Conservation (phyloP, 2,888 invertebrate species). For the Nomada hirtipes region DNA sequence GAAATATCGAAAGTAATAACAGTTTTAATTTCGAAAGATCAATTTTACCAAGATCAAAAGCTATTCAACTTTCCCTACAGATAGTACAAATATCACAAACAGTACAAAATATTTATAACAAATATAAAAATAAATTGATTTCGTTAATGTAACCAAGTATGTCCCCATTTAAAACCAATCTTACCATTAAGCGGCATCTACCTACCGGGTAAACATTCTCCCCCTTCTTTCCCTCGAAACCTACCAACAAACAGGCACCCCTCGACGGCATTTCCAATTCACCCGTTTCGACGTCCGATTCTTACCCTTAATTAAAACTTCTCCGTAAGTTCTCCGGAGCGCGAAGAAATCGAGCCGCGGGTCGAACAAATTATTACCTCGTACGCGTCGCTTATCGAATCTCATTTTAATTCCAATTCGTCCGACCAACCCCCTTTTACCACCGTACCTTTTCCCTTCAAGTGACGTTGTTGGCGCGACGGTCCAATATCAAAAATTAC, state of each 20-base stretch:
- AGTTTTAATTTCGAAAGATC: too few relatives aligned
- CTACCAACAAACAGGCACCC: not conserved
- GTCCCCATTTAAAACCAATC: too few relatives aligned
- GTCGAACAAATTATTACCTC: slow-evolving; percentile 13
- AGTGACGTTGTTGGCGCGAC: not conserved
- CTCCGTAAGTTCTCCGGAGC: not conserved
- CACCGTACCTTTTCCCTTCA: too few relatives aligned
- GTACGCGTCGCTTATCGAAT: slow-evolving; percentile 28
- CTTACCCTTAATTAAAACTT: slow-evolving; percentile 30
- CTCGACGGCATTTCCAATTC: slow-evolving; percentile 10
- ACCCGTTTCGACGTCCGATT: not conserved
- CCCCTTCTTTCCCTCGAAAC: not conserved
- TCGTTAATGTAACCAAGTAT: too few relatives aligned
- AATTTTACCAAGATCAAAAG: too few relatives aligned
- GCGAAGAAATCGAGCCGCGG: slow-evolving; percentile 12
- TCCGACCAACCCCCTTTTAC: too few relatives aligned
- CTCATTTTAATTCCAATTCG: slow-evolving; percentile 42
- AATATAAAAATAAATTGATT: too few relatives aligned
- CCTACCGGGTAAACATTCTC: not conserved
- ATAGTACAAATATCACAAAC: too few relatives aligned
- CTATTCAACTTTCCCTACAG: too few relatives aligned
- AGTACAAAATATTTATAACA: too few relatives aligned
- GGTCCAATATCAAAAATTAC: slow-evolving; percentile 23
- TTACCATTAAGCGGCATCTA: not conserved
- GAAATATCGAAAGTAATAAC: too few relatives aligned